These are phyloP conservation scores for Dryocosmus kuriphilus DNA, from an alignment of 2,888 invertebrate species.

Conservation along the genomic window DNA sequence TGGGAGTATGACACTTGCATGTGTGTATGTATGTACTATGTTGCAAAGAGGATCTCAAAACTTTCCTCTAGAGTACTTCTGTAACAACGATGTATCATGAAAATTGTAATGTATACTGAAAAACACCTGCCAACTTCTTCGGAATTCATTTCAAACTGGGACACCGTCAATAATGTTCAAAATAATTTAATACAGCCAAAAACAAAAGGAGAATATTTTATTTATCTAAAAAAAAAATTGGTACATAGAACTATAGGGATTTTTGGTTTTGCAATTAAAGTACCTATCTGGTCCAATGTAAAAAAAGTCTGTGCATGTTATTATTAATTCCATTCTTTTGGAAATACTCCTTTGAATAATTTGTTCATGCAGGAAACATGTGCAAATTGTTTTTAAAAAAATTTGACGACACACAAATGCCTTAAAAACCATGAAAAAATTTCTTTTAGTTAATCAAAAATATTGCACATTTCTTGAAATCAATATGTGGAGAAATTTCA, in stretches of 20 bases:
- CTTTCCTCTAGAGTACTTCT: slow-evolving; percentile 27
- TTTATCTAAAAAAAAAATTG: neutral
- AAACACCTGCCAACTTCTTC: slow-evolving; percentile 31
- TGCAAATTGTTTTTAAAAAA: too few relatives aligned
- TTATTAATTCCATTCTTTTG: too few relatives aligned
- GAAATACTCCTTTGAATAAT: too few relatives aligned
- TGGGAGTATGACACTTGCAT: neutral
- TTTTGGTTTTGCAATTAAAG: too few relatives aligned
- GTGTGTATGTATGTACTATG: neutral
- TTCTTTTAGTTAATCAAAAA: too few relatives aligned
- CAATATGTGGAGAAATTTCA: too few relatives aligned
- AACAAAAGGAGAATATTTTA: neutral
- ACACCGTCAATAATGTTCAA: neutral
- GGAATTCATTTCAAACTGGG: neutral
- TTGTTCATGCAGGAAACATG: too few relatives aligned
- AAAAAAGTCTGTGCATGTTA: too few relatives aligned
- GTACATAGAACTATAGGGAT: neutral
- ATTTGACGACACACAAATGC: too few relatives aligned
- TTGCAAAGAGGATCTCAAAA: neutral
- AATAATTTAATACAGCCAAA: neutral
- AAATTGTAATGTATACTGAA: slow-evolving; percentile 21
- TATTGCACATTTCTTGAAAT: too few relatives aligned
- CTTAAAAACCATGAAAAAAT: too few relatives aligned
- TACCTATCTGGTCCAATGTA: too few relatives aligned
- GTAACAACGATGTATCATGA: slow-evolving; percentile 36